Base-by-base conservation (phyloP, 2,113 vertebrate genomes). In the Sylvilagus bachmani region DNA sequence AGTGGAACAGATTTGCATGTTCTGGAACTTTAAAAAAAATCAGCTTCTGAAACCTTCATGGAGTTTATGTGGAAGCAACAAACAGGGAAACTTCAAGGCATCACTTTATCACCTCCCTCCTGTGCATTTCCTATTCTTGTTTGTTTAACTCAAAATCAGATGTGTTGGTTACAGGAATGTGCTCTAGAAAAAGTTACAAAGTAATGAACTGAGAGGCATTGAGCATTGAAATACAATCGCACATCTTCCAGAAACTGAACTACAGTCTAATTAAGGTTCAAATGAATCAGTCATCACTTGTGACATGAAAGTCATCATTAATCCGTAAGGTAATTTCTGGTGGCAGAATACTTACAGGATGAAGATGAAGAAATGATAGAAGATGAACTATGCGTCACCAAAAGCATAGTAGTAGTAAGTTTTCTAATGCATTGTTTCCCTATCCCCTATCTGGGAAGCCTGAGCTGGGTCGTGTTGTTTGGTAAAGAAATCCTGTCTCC, bases 1-100 rank as follows among this genome's bases (percentile, higher is more conserved):
- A 85, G 86, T 82, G 83, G 93, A 92, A 83, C 91, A 96, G 93
- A 89, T 95, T 97, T 97, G 95, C 94, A 96, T 94, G 70, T 85
- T 91, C 92, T 62, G 94, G 64, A 91, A 95, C 78, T 31, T 33
- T 81, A 10, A 33, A 22, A 16, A 75, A 77, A 91, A 73, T 62
- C 44, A 88, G 38, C 10, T 49, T 95, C 51, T 74, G 71, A 38
- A 51, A 33, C 85, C 44, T 53, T 94, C 67, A 66, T 3, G 74
- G 55, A 21, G 27, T 73, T 94, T 95, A 61, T 94, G 67, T 16
- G 82, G 74, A 67, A 88, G 75, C 49, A 94, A 74, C 22, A 86
- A 94, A 83, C 73, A 93, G 44, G 64, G 90, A 88, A 78, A 86
- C 19, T 67, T 90, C 64, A 27, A 89, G 58, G 24, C n/a, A 93